phyloP scores from a whole-genome alignment of 2,113 vertebrate genomes.

The Myrmecobius fasciatus region DNA sequence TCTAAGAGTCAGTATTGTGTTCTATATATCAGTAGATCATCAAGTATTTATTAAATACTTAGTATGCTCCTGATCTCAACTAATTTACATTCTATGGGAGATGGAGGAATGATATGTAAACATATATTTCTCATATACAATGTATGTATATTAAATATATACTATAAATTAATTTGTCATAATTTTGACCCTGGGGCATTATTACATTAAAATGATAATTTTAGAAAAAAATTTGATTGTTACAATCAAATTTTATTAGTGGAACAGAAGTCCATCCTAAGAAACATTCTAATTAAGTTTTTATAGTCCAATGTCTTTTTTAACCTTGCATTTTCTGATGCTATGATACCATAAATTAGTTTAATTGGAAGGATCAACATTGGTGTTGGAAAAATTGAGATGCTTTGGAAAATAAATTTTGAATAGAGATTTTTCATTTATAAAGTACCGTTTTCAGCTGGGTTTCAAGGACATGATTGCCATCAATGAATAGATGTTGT shows the following conservation, averaged over 20 bases:
- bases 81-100: not conserved
- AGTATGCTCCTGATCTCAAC: not conserved
- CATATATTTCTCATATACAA: not conserved
- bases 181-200: not conserved
- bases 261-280: not conserved
- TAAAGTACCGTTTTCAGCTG: not conserved
- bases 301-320: not conserved
- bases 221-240: not conserved
- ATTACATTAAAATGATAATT: not conserved
- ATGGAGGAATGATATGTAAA: not conserved
- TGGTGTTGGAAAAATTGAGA: not conserved
- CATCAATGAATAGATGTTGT: not conserved
- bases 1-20: not conserved
- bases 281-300: not conserved
- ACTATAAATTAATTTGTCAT: not conserved
- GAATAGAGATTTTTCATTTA: not conserved
- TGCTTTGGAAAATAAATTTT: slow-evolving; percentile 6
- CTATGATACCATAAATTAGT: not conserved
- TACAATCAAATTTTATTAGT: not conserved
- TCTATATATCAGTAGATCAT: not conserved
- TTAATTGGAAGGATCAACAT: slow-evolving; percentile 21
- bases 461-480: not conserved
- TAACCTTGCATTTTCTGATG: not conserved
- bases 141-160: not conserved
- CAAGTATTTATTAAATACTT: not conserved